Percentiles rank a stretch among this genome's conserved stretches.
Evolutionary conservation across 2,113 vertebrate species (phyloP).

Genomic region (Pholis gunnellus): DNA sequence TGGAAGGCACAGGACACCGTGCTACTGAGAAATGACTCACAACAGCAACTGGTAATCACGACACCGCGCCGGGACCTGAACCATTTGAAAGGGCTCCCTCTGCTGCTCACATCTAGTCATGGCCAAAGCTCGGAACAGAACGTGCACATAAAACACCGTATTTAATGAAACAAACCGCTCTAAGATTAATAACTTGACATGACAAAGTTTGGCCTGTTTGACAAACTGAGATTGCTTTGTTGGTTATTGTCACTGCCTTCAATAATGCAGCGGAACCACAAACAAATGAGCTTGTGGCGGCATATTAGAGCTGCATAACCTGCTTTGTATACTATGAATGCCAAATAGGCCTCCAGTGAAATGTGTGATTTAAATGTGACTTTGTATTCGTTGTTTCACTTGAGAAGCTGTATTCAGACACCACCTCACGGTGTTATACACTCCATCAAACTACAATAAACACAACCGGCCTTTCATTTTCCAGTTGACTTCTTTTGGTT

Average conservation of each 20-base stretch:
- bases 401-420: background rate
- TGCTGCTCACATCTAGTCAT: slow-evolving; percentile 42
- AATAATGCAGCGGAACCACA: background rate
- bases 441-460: background rate
- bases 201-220: background rate
- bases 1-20: slow-evolving; percentile 62
- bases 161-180: background rate
- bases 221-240: background rate
- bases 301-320: slow-evolving; percentile 9
- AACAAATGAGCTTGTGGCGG: slow-evolving; percentile 13
- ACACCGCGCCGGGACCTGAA: slow-evolving; percentile 2
- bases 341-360: slow-evolving; percentile 1
- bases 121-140: background rate
- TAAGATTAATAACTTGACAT: background rate
- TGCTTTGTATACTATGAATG: slow-evolving; percentile 36
- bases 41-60: slow-evolving; percentile 15
- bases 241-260: background rate
- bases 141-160: background rate
- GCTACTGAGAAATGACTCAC: slow-evolving; percentile 70
- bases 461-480: background rate
- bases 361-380: slow-evolving; percentile 17
- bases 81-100: slow-evolving; percentile 37
- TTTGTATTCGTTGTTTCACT: background rate
- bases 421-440: background rate
- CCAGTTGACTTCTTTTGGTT: background rate